These are phyloP conservation scores for Saccostrea cuccullata DNA, from an alignment of 1,140 invertebrate species.

Conservation along the genomic window DNA sequence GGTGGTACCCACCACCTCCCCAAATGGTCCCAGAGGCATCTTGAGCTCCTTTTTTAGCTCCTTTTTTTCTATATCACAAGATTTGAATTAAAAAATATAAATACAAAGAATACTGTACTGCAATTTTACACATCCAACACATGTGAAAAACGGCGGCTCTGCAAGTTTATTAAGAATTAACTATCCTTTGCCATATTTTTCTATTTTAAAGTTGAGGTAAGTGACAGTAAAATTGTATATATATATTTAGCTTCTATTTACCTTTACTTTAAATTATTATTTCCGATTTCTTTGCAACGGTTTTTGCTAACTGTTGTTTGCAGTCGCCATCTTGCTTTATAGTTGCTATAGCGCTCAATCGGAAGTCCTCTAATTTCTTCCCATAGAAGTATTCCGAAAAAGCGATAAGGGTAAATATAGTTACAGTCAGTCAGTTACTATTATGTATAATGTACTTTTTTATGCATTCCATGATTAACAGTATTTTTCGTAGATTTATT, in stretches of 20 bases:
- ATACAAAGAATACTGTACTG: not conserved
- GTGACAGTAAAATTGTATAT: not conserved
- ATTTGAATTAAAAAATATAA: too few relatives aligned
- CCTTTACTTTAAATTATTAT: not conserved
- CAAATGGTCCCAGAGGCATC: constrained; percentile 77
- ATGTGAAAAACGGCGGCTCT: not conserved
- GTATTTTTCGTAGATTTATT: too few relatives aligned
- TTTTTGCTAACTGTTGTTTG: constrained; percentile 6
- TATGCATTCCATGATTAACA: too few relatives aligned
- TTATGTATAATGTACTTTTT: too few relatives aligned
- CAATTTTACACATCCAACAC: not conserved
- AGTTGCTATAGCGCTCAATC: constrained; percentile 38
- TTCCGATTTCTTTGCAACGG: constrained; percentile 30
- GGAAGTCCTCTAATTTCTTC: not conserved
- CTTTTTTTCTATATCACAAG: not conserved
- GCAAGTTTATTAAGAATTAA: not conserved
- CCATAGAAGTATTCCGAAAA: not conserved
- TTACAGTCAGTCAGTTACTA: too few relatives aligned
- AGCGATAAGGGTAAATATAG: too few relatives aligned
- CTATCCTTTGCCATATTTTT: not conserved
- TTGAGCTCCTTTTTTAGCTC: constrained; percentile 19
- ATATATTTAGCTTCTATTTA: not conserved
- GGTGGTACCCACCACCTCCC: constrained; percentile 77
- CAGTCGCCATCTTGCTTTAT: constrained; percentile 34
- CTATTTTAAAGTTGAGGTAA: not conserved